Conservation (phyloP, 2,113 vertebrate species). For the Triplophysa dalaica region DNA sequence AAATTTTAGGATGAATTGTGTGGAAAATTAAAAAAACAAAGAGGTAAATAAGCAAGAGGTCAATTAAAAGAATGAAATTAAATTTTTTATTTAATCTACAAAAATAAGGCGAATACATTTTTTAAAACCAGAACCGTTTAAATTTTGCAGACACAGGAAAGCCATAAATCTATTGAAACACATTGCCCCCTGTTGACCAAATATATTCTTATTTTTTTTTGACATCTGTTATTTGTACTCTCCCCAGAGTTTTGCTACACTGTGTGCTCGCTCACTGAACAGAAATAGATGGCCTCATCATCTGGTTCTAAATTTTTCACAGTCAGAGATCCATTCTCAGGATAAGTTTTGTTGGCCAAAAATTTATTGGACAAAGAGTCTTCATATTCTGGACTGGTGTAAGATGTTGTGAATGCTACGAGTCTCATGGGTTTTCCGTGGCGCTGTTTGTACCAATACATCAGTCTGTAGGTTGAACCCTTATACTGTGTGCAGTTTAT, state of each 20-base stretch:
- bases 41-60: no score
- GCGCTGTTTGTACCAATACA: slow-evolving; percentile 68
- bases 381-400: background rate
- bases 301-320: slow-evolving; percentile 44
- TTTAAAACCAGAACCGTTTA: no score
- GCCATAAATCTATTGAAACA: no score
- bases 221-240: slow-evolving; percentile 43
- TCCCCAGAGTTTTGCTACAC: slow-evolving; percentile 38
- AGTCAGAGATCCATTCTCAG: slow-evolving; percentile 51
- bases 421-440: slow-evolving; percentile 51
- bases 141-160: no score
- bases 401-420: slow-evolving; percentile 35
- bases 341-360: background rate
- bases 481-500: slow-evolving; percentile 44
- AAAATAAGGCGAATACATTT: no score
- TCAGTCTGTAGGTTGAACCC: background rate
- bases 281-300: slow-evolving; percentile 52
- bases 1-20: no score
- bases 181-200: no score
- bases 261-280: slow-evolving; percentile 51
- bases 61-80: no score
- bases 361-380: background rate
- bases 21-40: no score
- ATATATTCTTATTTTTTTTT: background rate
- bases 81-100: no score